Evolutionary conservation across 2,113 vertebrate species (phyloP).

Genomic region (Caranx melampygus): DNA sequence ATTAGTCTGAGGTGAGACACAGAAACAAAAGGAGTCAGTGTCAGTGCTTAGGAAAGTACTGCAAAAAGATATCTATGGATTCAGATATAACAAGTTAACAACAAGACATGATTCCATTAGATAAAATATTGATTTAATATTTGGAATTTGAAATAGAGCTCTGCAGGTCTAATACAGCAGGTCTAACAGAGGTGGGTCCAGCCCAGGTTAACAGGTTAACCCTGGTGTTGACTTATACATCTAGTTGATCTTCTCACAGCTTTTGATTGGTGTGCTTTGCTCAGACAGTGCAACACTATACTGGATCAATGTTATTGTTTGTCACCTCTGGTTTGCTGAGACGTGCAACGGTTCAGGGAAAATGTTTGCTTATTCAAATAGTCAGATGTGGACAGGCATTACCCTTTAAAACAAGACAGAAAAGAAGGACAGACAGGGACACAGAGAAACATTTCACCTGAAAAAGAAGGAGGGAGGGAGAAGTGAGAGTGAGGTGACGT

Average conservation of each 20-base stretch:
- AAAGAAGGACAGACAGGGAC: not conserved
- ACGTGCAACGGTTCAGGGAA: not conserved
- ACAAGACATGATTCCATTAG: too few relatives aligned
- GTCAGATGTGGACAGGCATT: not conserved
- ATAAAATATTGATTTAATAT: too few relatives aligned
- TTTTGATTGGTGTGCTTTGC: not conserved
- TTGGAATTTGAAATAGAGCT: not conserved
- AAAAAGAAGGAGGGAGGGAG: not conserved
- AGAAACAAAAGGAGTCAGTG: not conserved
- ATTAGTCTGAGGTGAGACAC: constrained; percentile 81
- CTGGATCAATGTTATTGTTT: not conserved
- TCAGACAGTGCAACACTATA: not conserved
- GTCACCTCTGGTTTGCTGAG: not conserved
- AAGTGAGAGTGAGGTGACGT: not conserved
- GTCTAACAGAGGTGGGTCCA: not conserved
- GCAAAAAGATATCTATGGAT: not conserved
- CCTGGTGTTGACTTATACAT: not conserved
- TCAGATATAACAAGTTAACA: not conserved
- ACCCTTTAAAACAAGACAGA: not conserved
- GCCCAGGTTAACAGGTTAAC: not conserved
- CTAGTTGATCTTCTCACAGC: not conserved
- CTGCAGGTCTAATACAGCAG: not conserved
- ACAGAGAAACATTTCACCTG: too few relatives aligned
- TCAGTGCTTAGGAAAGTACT: not conserved
- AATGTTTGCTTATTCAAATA: not conserved